phyloP scores from a whole-genome alignment of 2,888 invertebrate species.

The Dryobota labecula region DNA sequence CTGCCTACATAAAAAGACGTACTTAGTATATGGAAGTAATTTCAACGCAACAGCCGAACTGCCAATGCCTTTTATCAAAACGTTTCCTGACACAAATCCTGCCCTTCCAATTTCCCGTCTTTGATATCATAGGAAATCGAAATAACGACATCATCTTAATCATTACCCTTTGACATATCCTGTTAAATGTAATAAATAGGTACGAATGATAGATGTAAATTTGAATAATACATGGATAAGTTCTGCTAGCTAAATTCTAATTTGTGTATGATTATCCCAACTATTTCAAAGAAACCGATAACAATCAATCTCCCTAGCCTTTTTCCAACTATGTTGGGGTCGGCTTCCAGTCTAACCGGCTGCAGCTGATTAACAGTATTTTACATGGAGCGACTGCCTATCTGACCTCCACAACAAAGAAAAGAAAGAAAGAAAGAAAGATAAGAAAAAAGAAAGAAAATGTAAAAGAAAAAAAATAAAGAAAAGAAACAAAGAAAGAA shows the following conservation, averaged over 20 bases:
- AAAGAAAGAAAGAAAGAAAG: too few species aligned
- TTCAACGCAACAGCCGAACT: constrained; percentile 42
- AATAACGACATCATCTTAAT: constrained; percentile 59
- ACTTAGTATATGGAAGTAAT: constrained; percentile 41
- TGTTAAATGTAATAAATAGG: neutral
- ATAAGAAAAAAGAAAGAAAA: too few species aligned
- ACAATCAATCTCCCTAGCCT: too few species aligned
- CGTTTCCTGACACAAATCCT: constrained; percentile 65
- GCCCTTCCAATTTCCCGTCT: constrained; percentile 69
- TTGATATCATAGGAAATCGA: constrained; percentile 68
- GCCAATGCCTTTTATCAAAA: constrained; percentile 67
- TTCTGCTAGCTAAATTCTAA: neutral
- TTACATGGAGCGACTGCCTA: too few species aligned
- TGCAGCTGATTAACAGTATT: too few species aligned
- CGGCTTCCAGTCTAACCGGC: too few species aligned
- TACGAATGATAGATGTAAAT: neutral
- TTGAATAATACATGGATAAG: too few species aligned
- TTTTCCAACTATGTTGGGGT: too few species aligned
- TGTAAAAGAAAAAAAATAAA: too few species aligned
- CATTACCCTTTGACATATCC: neutral
- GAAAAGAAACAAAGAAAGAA: too few species aligned
- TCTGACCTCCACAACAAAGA: too few species aligned
- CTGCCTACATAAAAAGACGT: too few species aligned
- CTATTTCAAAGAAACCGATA: neutral
- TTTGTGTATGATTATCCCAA: neutral